Evolutionary conservation across 1,140 invertebrate species (phyloP).

Genomic region (Drosophila albomicans): DNA sequence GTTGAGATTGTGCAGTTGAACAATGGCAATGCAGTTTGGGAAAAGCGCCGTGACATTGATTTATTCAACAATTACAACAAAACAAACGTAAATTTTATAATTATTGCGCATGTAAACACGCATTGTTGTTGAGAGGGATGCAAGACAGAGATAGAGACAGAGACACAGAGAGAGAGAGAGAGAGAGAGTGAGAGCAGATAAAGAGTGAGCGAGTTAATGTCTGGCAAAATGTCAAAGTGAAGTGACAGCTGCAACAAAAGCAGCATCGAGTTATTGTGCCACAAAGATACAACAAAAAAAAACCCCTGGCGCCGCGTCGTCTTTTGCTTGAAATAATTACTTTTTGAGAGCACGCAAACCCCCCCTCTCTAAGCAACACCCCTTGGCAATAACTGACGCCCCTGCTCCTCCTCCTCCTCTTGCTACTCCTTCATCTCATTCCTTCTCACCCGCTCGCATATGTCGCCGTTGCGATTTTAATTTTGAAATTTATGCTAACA

Average conservation of each 20-base stretch:
- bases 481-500: conserved; percentile 83
- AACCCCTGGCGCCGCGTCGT: conserved; percentile 67
- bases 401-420: conserved; percentile 3
- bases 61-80: conserved; percentile 77
- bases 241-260: conserved; percentile 74
- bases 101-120: conserved; percentile 83
- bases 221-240: conserved; percentile 66
- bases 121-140: conserved; percentile 23
- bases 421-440: conserved; percentile 1
- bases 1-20: conserved; percentile 9
- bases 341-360: conserved; percentile 68
- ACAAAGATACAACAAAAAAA: conserved; percentile 23
- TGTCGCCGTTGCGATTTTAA: conserved; percentile 82
- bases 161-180: neutral
- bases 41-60: conserved; percentile 73
- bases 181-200: conserved; percentile 7
- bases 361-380: conserved; percentile 26
- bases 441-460: conserved; percentile 63
- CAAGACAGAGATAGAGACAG: neutral
- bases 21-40: conserved; percentile 53
- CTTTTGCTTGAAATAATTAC: conserved; percentile 83
- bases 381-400: conserved; percentile 11
- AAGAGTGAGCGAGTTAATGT: conserved; percentile 50
- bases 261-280: conserved; percentile 20
- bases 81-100: conserved; percentile 81